These are phyloP conservation scores for Xiphydria camelus DNA, from an alignment of 2,888 invertebrate species.

Conservation along the genomic window DNA sequence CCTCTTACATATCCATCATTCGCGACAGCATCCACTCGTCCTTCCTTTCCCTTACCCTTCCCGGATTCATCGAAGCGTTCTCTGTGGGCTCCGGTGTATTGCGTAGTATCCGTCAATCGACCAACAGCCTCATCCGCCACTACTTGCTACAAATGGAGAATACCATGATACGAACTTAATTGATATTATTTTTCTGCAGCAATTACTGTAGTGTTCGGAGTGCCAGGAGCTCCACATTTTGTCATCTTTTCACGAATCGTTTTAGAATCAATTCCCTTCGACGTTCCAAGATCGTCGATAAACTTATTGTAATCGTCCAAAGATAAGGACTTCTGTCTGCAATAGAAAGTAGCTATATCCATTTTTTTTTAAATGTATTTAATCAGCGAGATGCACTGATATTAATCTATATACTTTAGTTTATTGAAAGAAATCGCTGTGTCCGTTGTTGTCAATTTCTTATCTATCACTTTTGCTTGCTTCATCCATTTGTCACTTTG, in stretches of 20 bases:
- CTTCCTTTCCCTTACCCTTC: slow-evolving; percentile 54
- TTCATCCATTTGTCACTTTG: slow-evolving; percentile 60
- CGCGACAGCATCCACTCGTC: slow-evolving; percentile 46
- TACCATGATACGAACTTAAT: background rate
- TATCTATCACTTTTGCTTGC: slow-evolving; percentile 57
- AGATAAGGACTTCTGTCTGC: slow-evolving; percentile 42
- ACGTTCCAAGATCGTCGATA: slow-evolving; percentile 52
- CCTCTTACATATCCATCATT: slow-evolving; percentile 53
- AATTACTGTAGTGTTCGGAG: slow-evolving; percentile 27
- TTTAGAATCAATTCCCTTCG: slow-evolving; percentile 51
- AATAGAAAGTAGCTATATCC: too few relatives aligned
- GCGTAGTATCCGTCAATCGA: slow-evolving; percentile 54
- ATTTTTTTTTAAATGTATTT: too few relatives aligned
- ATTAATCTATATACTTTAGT: slow-evolving; percentile 53
- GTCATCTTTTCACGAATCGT: slow-evolving; percentile 50
- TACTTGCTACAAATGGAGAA: slow-evolving; percentile 23
- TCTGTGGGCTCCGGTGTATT: slow-evolving; percentile 56
- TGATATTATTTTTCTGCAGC: too few relatives aligned
- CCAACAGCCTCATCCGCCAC: slow-evolving; percentile 45
- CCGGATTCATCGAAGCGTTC: slow-evolving; percentile 55
- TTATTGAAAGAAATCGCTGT: slow-evolving; percentile 59
- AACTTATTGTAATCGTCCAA: slow-evolving; percentile 55
- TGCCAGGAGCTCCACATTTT: slow-evolving; percentile 50
- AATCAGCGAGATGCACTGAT: too few relatives aligned
- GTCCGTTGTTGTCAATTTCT: slow-evolving; percentile 57